Conservation (phyloP, 2,797 vertebrate species). For the Caiman crocodilus region DNA sequence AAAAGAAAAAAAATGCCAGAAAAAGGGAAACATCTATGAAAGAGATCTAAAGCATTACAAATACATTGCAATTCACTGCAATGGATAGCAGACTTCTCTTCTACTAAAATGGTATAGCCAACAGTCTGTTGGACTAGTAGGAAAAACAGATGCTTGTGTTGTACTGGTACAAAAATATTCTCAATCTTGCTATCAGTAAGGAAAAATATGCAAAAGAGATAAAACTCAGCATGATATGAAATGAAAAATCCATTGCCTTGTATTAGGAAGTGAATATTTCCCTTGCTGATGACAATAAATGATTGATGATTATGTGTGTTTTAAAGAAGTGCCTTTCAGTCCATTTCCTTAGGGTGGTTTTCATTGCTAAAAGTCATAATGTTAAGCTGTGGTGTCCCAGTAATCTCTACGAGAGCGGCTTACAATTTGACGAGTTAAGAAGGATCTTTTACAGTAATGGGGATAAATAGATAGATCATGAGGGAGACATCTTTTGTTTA, state of each 20-base stretch:
- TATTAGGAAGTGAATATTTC: background rate
- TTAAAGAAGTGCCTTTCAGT: constrained; percentile 2
- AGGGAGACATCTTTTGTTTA: constrained; percentile 51
- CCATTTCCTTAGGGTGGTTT: background rate
- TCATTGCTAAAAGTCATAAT: background rate
- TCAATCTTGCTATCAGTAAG: background rate
- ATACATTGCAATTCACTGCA: background rate
- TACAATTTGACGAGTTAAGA: constrained; percentile 26
- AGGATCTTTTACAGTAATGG: background rate
- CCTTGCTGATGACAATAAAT: background rate
- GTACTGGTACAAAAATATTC: background rate
- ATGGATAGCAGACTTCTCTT: background rate
- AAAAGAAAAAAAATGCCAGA: background rate
- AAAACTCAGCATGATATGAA: background rate
- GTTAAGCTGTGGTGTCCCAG: background rate
- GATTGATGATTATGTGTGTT: background rate
- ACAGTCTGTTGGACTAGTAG: accelerated
- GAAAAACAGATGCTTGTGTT: accelerated
- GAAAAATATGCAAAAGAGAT: background rate
- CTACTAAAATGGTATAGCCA: background rate
- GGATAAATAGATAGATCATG: constrained; percentile 34
- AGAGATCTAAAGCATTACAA: background rate
- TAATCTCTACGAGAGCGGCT: constrained; percentile 23
- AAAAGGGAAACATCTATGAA: background rate
- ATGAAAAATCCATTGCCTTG: background rate